Percentiles rank a stretch among this genome's conserved stretches.
phyloP scores from a whole-genome alignment of 2,888 invertebrate species.

The Cyrtodaria siliqua region DNA sequence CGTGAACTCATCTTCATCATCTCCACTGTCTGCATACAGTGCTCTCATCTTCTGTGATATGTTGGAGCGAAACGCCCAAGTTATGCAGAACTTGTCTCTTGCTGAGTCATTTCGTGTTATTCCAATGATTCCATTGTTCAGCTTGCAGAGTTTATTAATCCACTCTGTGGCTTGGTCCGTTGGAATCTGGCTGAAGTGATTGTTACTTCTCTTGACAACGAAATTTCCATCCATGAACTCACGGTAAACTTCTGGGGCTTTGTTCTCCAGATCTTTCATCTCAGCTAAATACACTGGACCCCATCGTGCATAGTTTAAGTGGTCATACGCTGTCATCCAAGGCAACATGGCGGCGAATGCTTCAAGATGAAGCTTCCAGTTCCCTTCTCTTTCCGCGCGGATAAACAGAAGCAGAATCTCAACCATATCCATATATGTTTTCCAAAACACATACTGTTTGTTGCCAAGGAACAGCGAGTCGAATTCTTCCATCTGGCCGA shows the following conservation, averaged over 20 bases:
- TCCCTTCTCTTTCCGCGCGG: slow-evolving; percentile 44
- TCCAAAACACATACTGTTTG: slow-evolving; percentile 26
- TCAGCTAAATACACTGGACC: slow-evolving; percentile 56
- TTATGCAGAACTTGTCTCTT: slow-evolving; percentile 41
- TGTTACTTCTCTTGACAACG: slow-evolving; percentile 40
- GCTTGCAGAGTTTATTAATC: slow-evolving; percentile 44
- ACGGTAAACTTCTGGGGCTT: slow-evolving; percentile 33
- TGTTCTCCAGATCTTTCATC: slow-evolving; percentile 23
- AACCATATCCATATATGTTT: background rate
- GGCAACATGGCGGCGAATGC: slow-evolving; percentile 50
- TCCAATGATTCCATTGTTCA: slow-evolving; percentile 39
- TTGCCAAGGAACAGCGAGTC: background rate
- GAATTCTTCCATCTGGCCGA: slow-evolving; percentile 5
- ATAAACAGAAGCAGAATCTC: slow-evolving; percentile 35
- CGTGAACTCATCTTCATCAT: slow-evolving; percentile 25
- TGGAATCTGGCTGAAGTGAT: slow-evolving; percentile 48
- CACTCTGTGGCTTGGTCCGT: slow-evolving; percentile 48
- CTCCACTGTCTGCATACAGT: slow-evolving; percentile 1
- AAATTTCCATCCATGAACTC: slow-evolving; percentile 45
- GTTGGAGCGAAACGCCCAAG: slow-evolving; percentile 35
- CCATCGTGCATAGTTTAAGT: slow-evolving; percentile 53
- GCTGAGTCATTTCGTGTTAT: slow-evolving; percentile 44
- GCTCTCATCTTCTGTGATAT: slow-evolving; percentile 11
- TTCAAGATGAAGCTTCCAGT: slow-evolving; percentile 45
- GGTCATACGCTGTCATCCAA: slow-evolving; percentile 47